Conservation (phyloP, 2,888 invertebrate genomes). For the Eupelmus urozonus region DNA sequence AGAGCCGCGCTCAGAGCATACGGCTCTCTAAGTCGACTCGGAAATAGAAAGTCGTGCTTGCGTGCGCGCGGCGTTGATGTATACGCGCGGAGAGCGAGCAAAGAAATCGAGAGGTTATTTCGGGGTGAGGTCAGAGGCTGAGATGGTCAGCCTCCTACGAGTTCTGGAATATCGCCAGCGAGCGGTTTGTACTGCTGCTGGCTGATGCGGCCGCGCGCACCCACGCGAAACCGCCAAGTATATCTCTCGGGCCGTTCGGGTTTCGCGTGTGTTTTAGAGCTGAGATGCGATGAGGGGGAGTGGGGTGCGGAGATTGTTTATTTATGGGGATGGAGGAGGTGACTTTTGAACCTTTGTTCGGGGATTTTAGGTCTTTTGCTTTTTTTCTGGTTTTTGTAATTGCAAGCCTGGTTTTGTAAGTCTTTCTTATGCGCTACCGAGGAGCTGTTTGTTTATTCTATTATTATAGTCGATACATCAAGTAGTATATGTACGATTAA, state of each 20-base stretch:
- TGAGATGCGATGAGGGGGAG: no score
- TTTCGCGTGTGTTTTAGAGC: no score
- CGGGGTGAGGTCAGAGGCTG: constrained; percentile 78
- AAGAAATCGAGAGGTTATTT: constrained; percentile 70
- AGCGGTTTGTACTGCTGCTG: constrained; percentile 47
- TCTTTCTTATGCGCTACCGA: no score
- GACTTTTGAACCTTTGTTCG: no score
- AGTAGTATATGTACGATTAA: no score
- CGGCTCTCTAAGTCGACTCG: constrained; percentile 35
- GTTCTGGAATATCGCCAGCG: constrained; percentile 73
- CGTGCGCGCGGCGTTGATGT: background rate
- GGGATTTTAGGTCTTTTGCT: no score
- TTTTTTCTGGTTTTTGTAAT: no score
- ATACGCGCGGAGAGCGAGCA: background rate
- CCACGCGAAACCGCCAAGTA: constrained; percentile 58
- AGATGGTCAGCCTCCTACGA: constrained; percentile 76
- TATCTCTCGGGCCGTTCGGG: constrained; percentile 54
- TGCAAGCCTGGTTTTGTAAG: no score
- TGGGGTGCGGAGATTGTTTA: no score
- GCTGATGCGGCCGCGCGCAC: constrained; percentile 49
- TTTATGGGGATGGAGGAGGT: no score
- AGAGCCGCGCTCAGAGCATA: background rate
- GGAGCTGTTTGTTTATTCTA: no score
- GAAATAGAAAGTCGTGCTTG: constrained; percentile 59
- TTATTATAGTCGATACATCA: no score